Base-by-base conservation (phyloP, 2,797 vertebrate genomes). In the Macropus fuliginosus region DNA sequence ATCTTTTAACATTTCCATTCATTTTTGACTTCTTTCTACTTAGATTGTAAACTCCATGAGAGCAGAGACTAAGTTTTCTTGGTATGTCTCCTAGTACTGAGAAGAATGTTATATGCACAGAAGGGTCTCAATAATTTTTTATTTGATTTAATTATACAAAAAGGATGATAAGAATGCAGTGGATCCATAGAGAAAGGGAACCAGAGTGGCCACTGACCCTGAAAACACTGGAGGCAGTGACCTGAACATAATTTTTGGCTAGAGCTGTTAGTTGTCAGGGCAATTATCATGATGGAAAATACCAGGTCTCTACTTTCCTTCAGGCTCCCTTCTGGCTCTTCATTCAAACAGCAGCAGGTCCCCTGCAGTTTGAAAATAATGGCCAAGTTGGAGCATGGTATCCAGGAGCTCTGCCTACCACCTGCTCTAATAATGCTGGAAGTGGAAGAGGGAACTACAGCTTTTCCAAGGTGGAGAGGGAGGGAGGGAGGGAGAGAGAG, bases 111-210 rank as follows among this genome's bases (percentile, higher is more conserved):
- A 62, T 56, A 59, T 28, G 4, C 52, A 34, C 3, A 87, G 27
- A n/a, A 21, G 21, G 27, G 34, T 28, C 56, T 95, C 21, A 34
- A 4, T 55, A 66, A 66, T 29, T 16, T 74, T 40, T 95, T 87
- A 54, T 94, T 74, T 91, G 21, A 92, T 95, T 56, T 74, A 12
- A 95, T 56, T 92, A 52, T 31, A 95, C 59, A 59, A 54, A 94
- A 93, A 55, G 55, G 31, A 46, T 87, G 21, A 87, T 50, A 95
- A 91, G 62, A 92, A 24, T 34, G 31, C 13, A 52, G 34, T 13
- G 54, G 55, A 6, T 93, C 16, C 93, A 29, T 55, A 52, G 50
- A 93, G 90, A 59, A 0, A 14, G n/a, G 90, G 91, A 89, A 91
- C 40, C 94, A 91, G 54, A 59, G 74, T 91, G 31, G 4, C 54